A percentile compares a stretch with the other conserved stretches of the same genome.
These are phyloP conservation scores for Lethenteron camtschaticum DNA, from an alignment of 2,113 vertebrate species.

Conservation along the genomic window DNA sequence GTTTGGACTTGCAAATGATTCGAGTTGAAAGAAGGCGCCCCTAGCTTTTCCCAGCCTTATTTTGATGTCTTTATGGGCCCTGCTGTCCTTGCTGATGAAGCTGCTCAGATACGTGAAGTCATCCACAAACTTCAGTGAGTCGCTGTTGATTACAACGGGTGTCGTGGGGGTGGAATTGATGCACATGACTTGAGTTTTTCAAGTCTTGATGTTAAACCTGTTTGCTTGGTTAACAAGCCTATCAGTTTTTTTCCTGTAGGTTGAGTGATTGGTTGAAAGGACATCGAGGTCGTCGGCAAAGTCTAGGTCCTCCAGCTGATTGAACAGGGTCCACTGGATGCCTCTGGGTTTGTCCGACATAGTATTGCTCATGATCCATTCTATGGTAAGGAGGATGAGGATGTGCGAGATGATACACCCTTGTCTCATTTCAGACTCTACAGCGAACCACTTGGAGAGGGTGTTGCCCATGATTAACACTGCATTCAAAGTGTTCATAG, in stretches of 20 bases:
- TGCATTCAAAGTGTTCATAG: background rate
- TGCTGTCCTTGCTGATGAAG: background rate
- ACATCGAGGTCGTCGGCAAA: background rate
- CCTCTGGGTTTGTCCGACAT: background rate
- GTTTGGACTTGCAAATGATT: too few relatives aligned
- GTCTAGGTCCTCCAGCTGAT: background rate
- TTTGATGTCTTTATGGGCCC: background rate
- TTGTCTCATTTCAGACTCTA: background rate
- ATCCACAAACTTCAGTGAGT: background rate
- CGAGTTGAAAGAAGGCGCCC: too few relatives aligned
- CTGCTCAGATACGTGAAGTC: background rate
- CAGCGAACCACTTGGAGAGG: background rate
- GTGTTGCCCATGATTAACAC: background rate
- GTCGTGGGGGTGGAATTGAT: too few relatives aligned
- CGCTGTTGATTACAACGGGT: too few relatives aligned
- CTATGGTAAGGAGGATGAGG: background rate
- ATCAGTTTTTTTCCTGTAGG: background rate
- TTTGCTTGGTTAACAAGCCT: too few relatives aligned
- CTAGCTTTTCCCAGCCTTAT: too few relatives aligned
- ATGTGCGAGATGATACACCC: background rate
- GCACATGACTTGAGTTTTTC: too few relatives aligned
- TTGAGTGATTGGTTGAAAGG: background rate
- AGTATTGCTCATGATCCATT: slow-evolving; percentile 1
- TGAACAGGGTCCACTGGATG: background rate
- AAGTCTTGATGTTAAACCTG: too few relatives aligned